Base-by-base conservation (phyloP, 2,888 invertebrate genomes). In the Limnephilus rhombicus region DNA sequence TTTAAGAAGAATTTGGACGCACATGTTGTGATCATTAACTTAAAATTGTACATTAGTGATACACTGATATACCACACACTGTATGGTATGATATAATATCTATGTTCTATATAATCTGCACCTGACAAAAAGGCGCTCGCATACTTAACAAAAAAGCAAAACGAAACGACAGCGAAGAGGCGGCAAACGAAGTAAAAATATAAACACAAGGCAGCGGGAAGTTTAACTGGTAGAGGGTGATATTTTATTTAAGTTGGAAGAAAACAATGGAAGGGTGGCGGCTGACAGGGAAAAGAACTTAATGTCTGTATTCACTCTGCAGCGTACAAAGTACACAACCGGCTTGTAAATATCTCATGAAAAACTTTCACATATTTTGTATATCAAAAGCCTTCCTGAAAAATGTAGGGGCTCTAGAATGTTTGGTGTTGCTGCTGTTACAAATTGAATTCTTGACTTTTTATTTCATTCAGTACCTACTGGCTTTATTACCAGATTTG, bases 191-290 rank as follows among this genome's bases (percentile, higher is more conserved):
- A 82, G 34, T 34, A 82, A 34, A 82, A 82, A 82, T 82, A 82
- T 82, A 82, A 82, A 82, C 82, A 82, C 82, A 34, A 82, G 82
- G 82, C 82, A 31, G 82, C 31, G 34, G 81, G 34, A 82, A 82
- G 31, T 82, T 82, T 31, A 82, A 34, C 82, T 68, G 18, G 81
- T 18, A 31, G 82, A 34, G 68, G 88, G 15, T 88, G 68, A 37
- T 88, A 80, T 88, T 88, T 68, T 88, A 88, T 88, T 88, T 80
- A 80, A 88, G 80, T 88, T 88, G 18, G 34, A 29, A 29, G 68
- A 68, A 37, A 88, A 88, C 88, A 68, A 88, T 80, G 49, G 80
- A 88, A 15, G 37, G 80, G 24, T 41, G 49, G 86, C 12, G 45
- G 41, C 31, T 86, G 88, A 68, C 88, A 88, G 34, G 53, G 53